A percentile compares a stretch with the other conserved stretches of the same genome.
Evolutionary conservation across 2,797 vertebrate species (phyloP).

Genomic region (Oreonectes daqikongensis): DNA sequence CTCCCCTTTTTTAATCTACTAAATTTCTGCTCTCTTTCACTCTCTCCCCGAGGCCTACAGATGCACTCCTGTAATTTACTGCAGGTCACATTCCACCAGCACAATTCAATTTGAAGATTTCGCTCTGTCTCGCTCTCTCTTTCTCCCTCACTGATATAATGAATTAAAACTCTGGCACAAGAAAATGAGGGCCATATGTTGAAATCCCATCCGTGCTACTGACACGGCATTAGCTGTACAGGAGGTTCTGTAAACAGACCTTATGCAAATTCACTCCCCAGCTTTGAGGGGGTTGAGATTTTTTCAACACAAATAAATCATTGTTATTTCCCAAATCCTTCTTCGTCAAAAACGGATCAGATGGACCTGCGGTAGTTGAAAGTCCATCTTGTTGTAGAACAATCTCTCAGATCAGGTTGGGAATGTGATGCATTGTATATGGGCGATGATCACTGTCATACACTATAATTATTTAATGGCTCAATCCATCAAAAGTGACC

Average conservation of each 20-base stretch:
- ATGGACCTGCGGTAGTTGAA: constrained; percentile 40
- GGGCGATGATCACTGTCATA: constrained; percentile 65
- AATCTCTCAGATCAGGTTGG: constrained; percentile 51
- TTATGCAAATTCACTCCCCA: constrained; percentile 62
- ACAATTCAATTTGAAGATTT: constrained; percentile 68
- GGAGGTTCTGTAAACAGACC: constrained; percentile 66
- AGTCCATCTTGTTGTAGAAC: constrained; percentile 43
- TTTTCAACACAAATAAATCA: constrained; percentile 57
- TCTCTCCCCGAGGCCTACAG: constrained; percentile 56
- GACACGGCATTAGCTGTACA: constrained; percentile 64
- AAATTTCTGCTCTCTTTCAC: constrained; percentile 56
- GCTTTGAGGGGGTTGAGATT: constrained; percentile 49
- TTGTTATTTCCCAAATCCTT: constrained; percentile 48
- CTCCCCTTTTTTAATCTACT: constrained; percentile 48
- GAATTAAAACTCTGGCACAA: constrained; percentile 69
- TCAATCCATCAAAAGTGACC: constrained; percentile 70
- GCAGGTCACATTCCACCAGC: constrained; percentile 65
- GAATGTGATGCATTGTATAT: constrained; percentile 65
- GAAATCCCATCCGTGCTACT: constrained; percentile 67
- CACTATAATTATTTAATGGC: constrained; percentile 68
- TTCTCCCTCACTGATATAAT: constrained; percentile 58
- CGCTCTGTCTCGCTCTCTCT: constrained; percentile 46
- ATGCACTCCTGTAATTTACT: constrained; percentile 61
- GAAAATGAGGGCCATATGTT: constrained; percentile 72
- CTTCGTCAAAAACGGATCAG: constrained; percentile 38